Evolutionary conservation across 37 sponge, comb jelly and placozoan species (phyloP).

Genomic region (Haliclona indistincta): DNA sequence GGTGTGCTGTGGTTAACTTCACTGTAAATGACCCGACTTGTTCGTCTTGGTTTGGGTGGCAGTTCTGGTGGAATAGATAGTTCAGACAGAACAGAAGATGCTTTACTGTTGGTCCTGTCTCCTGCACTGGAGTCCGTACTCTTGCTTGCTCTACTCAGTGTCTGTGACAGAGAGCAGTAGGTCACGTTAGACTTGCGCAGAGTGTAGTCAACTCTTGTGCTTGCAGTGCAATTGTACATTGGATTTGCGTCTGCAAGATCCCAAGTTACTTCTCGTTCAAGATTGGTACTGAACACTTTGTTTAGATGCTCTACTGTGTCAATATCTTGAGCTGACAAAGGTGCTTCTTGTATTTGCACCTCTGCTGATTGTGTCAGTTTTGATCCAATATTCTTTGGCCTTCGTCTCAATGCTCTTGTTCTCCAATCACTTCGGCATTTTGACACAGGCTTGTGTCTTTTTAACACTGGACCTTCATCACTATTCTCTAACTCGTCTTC

Average conservation of each 20-base stretch:
- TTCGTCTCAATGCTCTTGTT: not conserved
- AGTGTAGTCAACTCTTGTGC: slow-evolving; percentile 19
- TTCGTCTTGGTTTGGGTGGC: not conserved
- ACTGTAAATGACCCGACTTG: no score
- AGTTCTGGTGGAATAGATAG: not conserved
- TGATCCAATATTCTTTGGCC: not conserved
- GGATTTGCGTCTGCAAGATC: slow-evolving; percentile 30
- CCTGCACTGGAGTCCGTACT: no score
- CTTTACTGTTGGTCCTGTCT: no score
- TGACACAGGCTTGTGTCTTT: no score
- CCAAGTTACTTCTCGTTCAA: slow-evolving; percentile 15
- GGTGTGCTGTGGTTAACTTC: no score
- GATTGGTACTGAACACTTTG: slow-evolving; percentile 19
- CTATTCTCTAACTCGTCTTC: no score
- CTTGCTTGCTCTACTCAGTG: no score
- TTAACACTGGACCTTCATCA: no score
- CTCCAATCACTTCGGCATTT: slow-evolving; percentile 1
- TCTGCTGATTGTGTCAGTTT: not conserved
- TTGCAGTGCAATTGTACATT: slow-evolving; percentile 43
- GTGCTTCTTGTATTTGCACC: not conserved
- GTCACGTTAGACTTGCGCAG: slow-evolving; percentile 38
- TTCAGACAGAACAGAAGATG: not conserved
- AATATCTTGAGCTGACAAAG: not conserved
- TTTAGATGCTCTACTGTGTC: slow-evolving; percentile 25
- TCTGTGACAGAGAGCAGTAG: slow-evolving; percentile 14